Percentiles rank a stretch among this genome's conserved stretches.
Evolutionary conservation across 2,113 vertebrate genomes (phyloP).

Genomic region (Pangasianodon hypophthalmus): DNA sequence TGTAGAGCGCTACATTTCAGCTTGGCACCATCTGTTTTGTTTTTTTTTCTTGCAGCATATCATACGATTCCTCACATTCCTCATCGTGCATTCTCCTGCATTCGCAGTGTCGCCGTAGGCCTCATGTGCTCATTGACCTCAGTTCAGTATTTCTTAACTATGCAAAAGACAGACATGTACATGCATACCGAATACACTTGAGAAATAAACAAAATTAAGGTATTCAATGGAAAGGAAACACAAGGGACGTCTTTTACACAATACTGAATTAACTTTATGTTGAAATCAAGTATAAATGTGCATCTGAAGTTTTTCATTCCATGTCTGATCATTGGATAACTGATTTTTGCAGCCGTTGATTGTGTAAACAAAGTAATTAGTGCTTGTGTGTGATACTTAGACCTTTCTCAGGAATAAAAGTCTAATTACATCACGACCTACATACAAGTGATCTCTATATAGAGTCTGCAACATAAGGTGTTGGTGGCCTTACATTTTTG

Average conservation of each 20-base stretch:
- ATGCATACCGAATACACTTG: background rate
- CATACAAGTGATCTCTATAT: background rate
- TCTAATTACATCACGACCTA: background rate
- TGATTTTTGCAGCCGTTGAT: background rate
- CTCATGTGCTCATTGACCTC: constrained; percentile 8
- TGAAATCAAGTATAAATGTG: background rate
- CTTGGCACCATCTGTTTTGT: constrained; percentile 39
- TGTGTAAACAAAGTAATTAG: background rate
- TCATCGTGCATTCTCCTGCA: background rate
- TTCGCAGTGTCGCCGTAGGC: constrained; percentile 1
- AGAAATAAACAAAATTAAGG: constrained; percentile 12
- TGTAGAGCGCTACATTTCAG: constrained; percentile 19
- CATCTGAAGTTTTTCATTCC: background rate
- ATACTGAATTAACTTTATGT: background rate
- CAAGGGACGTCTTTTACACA: background rate
- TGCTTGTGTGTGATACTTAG: background rate
- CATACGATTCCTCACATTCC: constrained; percentile 38
- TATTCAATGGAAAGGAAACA: background rate
- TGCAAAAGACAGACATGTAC: constrained; percentile 1
- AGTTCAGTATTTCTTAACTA: background rate
- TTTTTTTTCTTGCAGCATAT: constrained; percentile 24
- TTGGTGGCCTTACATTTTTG: background rate
- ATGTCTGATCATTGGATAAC: background rate
- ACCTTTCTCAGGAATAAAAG: background rate
- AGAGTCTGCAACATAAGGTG: background rate